These are phyloP conservation scores for Microplitis mediator DNA, from an alignment of 1,140 invertebrate genomes.

Conservation along the genomic window DNA sequence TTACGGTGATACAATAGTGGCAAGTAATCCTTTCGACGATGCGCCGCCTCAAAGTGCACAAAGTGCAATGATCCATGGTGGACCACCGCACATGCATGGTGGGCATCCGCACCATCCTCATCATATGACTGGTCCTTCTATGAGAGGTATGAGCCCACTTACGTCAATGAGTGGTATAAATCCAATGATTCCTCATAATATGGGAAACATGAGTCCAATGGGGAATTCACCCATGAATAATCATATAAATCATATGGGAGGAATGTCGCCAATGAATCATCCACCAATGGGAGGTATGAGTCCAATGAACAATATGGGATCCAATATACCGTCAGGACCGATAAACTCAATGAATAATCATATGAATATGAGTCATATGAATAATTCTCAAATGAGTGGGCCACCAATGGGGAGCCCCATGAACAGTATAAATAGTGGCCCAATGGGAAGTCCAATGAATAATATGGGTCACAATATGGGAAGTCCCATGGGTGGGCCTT, in stretches of 20 bases:
- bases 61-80: slow-evolving; percentile 69
- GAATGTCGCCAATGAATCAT: slow-evolving; percentile 66
- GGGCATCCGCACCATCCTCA: slow-evolving; percentile 61
- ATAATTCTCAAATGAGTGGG: slow-evolving; percentile 71
- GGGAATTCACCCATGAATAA: slow-evolving; percentile 56
- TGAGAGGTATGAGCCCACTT: slow-evolving; percentile 63
- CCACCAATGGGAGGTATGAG: slow-evolving; percentile 69
- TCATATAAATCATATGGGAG: slow-evolving; percentile 71
- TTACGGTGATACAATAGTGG: slow-evolving; percentile 91
- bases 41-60: slow-evolving; percentile 72
- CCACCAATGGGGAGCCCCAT: slow-evolving; percentile 76
- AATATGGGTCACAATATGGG: slow-evolving; percentile 61
- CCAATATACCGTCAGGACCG: slow-evolving; percentile 63
- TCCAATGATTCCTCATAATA: slow-evolving; percentile 66
- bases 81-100: slow-evolving; percentile 58
- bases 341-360: slow-evolving; percentile 66
- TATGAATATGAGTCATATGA: slow-evolving; percentile 76
- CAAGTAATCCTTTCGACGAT: slow-evolving; percentile 95
- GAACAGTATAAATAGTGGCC: slow-evolving; percentile 70
- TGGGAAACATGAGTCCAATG: slow-evolving; percentile 61
- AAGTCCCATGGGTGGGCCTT: slow-evolving; percentile 59
- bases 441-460: slow-evolving; percentile 67
- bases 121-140: slow-evolving; percentile 70
- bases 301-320: slow-evolving; percentile 74
- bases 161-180: slow-evolving; percentile 75